Base-by-base conservation (phyloP, 2,113 vertebrate species). In the Petaurus breviceps region DNA sequence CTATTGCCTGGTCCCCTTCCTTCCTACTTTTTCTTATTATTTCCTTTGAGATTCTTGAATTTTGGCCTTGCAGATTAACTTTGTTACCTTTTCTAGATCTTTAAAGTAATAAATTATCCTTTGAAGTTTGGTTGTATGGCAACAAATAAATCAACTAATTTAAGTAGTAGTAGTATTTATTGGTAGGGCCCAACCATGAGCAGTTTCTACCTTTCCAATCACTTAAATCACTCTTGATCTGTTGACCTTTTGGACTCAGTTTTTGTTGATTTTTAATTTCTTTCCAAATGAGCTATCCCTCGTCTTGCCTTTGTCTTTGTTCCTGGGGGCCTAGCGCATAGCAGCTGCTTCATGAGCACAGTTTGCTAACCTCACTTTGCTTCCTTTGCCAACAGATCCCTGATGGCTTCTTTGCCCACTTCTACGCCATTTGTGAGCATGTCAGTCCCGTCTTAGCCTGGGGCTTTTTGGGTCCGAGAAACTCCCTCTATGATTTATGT, bases 361-460 rank as follows among this genome's bases (percentile, higher is more conserved):
- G 26, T 26, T 61, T 12, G 57, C 3, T 98, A 95, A 98, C 92
- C 50, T 9, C 28, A 50, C 93, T 97, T 43, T 97, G 0, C 54
- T 96, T 96, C 97, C 94, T 95, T 93, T 94, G 61, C 55, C 92
- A 95, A 95, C 96, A 99, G 99, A 99, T 99, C 84, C 98, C 99
- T 8, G 99, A 99, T 96, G 99, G 99, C 89, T 99, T 99, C 98
- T 99, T 99, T 95, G 99, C 99, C 77, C 99, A 99, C 97, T 99
- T 99, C 98, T 99, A 99, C 96, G 97, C 99, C 0, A 98, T 99
- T 97, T 99, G 99, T 98, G 99, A 99, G 95, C 99, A 99, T 61
- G 99, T 99, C 96, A 99, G 99, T 94, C 99, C 99, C 1, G 99
- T 99, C 49, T 98, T 99, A 97, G 99, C 99, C 0, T 99, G 99